Evolutionary conservation across 2,888 invertebrate genomes (phyloP), one percentile per base, ranked within the genome.

Genomic region (Scaptomyza flava): DNA sequence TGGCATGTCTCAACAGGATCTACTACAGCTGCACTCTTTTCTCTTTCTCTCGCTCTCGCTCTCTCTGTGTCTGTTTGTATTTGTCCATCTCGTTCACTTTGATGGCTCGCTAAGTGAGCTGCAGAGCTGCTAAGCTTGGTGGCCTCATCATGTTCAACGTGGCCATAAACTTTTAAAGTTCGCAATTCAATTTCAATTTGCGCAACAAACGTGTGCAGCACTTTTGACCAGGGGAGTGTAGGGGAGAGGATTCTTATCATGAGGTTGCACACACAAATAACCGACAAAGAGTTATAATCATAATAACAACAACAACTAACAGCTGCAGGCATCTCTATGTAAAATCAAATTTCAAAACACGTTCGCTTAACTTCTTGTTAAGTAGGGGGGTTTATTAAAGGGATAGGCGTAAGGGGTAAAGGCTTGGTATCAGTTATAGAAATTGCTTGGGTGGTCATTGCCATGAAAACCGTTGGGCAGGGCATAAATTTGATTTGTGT

Each of bases 131-230:
- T 14, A 31, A 57, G 43, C 52, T 52, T 27, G 9, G 14, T 41
- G 48, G n/a, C 14, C 50, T 17, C 36, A 14, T 38, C n/a, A 23
- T 30, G 36, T 58, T 61, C 62, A 70, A 70, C 72, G 65, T 65
- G 77, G 70, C 62, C 62, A 87, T 87, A 87, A 82, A 88, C 86
- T 84, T 88, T 82, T 68, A 86, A 83, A 88, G 75, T 82, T 79
- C 52, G 73, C 83, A 86, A 84, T 88, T 84, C 88, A 88, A 88
- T 84, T 84, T 84, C 86, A 88, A 86, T 88, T 84, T 88, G 75
- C 69, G 56, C 66, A 41, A 63, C 46, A 47, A 72, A 72, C 77
- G 79, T 72, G 68, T 62, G 62, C 63, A 51, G n/a, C 17, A 45
- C 47, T 31, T 6, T 9, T 42, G 38, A 33, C 8, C 8, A 12